These are phyloP conservation scores for Himalopsyche anomala DNA, from an alignment of 2,888 invertebrate genomes.

Conservation along the genomic window DNA sequence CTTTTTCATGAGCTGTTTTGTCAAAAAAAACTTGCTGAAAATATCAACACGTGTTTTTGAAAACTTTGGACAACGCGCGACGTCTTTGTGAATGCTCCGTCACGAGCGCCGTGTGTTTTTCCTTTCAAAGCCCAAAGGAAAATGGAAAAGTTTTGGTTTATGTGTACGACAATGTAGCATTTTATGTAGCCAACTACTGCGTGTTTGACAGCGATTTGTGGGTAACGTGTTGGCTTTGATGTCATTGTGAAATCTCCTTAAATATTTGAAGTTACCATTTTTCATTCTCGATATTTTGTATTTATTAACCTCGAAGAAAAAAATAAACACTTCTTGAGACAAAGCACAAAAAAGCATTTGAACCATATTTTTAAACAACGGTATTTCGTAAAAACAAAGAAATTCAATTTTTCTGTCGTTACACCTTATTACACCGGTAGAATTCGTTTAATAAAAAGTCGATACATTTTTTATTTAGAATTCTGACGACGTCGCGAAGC, in stretches of 20 bases:
- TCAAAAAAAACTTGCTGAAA: neutral
- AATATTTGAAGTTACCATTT: neutral
- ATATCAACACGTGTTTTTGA: constrained; percentile 19
- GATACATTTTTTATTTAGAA: too few relatives aligned
- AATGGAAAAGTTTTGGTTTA: neutral
- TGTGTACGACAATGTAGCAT: neutral
- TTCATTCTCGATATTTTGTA: neutral
- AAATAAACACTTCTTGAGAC: too few relatives aligned
- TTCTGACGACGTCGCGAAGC: too few relatives aligned
- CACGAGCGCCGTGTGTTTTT: neutral
- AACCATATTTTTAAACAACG: too few relatives aligned
- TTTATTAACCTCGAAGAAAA: too few relatives aligned
- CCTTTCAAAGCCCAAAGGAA: neutral
- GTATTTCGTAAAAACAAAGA: too few relatives aligned
- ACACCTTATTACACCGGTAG: too few relatives aligned
- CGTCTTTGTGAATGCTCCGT: neutral
- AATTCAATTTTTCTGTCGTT: too few relatives aligned
- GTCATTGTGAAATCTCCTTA: neutral
- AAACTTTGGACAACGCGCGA: neutral
- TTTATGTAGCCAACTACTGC: neutral
- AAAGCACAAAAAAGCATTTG: too few relatives aligned
- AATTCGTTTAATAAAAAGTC: too few relatives aligned
- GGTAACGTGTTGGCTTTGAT: neutral
- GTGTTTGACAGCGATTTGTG: neutral
- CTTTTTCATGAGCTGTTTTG: neutral